Evolutionary conservation across 2,113 vertebrate species (phyloP), one percentile per base, ranked within the genome.

Genomic region (Chascanopsetta lugubris): DNA sequence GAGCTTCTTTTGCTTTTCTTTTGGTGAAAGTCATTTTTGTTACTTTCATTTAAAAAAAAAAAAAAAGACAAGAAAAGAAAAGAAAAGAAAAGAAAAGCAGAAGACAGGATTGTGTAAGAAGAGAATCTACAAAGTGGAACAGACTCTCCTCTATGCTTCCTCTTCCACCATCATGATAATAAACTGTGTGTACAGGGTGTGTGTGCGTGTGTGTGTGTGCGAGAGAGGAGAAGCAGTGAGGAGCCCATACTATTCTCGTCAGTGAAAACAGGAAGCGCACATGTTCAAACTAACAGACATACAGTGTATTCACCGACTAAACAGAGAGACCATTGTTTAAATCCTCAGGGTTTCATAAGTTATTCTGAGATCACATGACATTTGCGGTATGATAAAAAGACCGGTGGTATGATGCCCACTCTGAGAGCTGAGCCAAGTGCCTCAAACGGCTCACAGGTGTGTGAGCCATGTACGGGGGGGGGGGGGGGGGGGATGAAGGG

Each of bases 401-500:
- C n/a, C n/a, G n/a, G n/a, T n/a, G n/a, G n/a, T n/a, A n/a, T n/a
- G n/a, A n/a, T n/a, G n/a, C n/a, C n/a, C n/a, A n/a, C n/a, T n/a
- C n/a, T n/a, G n/a, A n/a, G n/a, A n/a, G n/a, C n/a, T n/a, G n/a
- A n/a, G n/a, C n/a, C n/a, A n/a, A n/a, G n/a, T n/a, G n/a, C n/a
- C n/a, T n/a, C n/a, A n/a, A n/a, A n/a, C n/a, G n/a, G n/a, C n/a
- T n/a, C n/a, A n/a, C n/a, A n/a, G n/a, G n/a, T n/a, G n/a, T n/a
- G n/a, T n/a, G n/a, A n/a, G n/a, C n/a, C n/a, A n/a, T n/a, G n/a
- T 72, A 11, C 36, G 24, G 53, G 40, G 36, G 58, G 29, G 36
- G 13, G 48, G 57, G 36, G 15, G 48, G 57, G 56, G 45, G 49
- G 73, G 64, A n/a, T n/a, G n/a, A n/a, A n/a, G n/a, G n/a, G n/a